phyloP scores from a whole-genome alignment of 2,888 invertebrate species.

The Protodeltote pygarga region DNA sequence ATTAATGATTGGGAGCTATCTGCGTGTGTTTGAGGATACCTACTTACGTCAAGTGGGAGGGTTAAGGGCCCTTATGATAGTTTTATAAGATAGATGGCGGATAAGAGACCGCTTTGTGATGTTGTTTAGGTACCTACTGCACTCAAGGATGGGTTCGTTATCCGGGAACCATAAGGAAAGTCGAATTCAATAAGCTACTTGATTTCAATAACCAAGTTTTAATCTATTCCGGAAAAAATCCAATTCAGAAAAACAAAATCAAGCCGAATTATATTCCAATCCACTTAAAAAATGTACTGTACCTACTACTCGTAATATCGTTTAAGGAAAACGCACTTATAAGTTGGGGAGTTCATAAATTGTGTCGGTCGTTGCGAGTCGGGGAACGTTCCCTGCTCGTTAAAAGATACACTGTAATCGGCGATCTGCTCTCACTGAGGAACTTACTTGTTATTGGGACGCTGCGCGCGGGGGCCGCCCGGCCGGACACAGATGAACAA shows the following conservation, averaged over 20 bases:
- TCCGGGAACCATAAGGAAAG: too few species aligned
- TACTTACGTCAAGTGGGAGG: neutral
- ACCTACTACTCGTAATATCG: neutral
- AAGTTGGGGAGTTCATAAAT: slow-evolving; percentile 9
- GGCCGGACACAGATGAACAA: neutral
- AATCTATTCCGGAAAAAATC: too few species aligned
- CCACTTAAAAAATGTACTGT: neutral
- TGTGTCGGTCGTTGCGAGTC: slow-evolving; percentile 1
- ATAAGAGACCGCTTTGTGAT: too few species aligned
- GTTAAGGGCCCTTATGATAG: neutral
- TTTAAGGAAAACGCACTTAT: slow-evolving; percentile 12
- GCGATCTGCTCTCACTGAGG: slow-evolving; percentile 12
- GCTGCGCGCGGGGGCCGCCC: too few species aligned
- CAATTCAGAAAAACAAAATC: neutral
- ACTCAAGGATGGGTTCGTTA: too few species aligned
- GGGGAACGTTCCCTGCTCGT: neutral
- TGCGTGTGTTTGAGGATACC: neutral
- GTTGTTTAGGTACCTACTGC: too few species aligned
- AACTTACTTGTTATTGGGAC: slow-evolving; percentile 20
- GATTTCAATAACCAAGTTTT: too few species aligned
- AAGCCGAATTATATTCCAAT: neutral
- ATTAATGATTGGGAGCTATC: slow-evolving; percentile 9
- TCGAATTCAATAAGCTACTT: too few species aligned
- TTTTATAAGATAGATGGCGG: too few species aligned
- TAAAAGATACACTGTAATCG: slow-evolving; percentile 22